Percentiles rank a stretch among this genome's conserved stretches.
These are phyloP conservation scores for Odontesthes bonariensis DNA, from an alignment of 2,113 vertebrate species.

Conservation along the genomic window DNA sequence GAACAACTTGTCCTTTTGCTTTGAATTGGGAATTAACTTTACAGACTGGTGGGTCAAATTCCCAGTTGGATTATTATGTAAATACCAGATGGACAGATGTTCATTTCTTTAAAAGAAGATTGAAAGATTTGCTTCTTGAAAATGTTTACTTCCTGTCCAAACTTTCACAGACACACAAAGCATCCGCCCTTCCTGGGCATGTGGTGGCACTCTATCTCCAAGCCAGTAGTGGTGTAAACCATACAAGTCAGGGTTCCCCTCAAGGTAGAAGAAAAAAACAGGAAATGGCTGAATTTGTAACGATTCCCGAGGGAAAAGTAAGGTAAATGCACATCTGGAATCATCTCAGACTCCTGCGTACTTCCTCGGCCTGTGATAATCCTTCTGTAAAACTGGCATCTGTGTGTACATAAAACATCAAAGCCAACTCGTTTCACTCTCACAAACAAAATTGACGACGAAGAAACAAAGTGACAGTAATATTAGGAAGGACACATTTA, in stretches of 20 bases:
- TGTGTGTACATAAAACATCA: conserved; percentile 19
- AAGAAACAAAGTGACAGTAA: conserved; percentile 12
- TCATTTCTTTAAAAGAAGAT: background rate
- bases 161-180: background rate
- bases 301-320: conserved; percentile 30
- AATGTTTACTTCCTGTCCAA: background rate
- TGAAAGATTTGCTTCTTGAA: too few relatives aligned
- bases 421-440: background rate
- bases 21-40: background rate
- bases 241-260: conserved; percentile 10
- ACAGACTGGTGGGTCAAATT: background rate
- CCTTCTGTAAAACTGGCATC: background rate
- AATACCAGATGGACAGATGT: background rate
- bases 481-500: conserved; percentile 43
- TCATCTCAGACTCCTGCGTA: background rate
- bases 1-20: background rate
- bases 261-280: conserved; percentile 39
- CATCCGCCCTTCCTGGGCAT: background rate
- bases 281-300: conserved; percentile 51
- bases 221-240: conserved; percentile 4
- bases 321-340: conserved; percentile 46
- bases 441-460: conserved; percentile 4
- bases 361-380: background rate
- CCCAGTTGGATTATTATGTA: background rate
- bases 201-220: background rate